Conservation (phyloP, 2,113 vertebrate species). For the Anas platyrhynchos region DNA sequence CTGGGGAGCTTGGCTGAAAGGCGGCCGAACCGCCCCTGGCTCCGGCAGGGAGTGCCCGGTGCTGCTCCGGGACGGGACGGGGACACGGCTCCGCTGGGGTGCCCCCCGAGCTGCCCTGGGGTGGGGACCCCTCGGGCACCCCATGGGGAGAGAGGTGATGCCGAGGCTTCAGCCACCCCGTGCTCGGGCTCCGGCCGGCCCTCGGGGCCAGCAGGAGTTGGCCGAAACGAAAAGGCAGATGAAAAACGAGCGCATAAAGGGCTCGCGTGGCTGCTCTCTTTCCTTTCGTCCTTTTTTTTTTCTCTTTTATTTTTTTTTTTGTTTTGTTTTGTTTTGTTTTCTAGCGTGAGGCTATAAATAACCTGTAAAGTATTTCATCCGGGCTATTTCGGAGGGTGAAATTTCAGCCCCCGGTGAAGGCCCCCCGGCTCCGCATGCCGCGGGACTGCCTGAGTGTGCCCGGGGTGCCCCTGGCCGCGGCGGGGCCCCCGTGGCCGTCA, state of each 20-base stretch:
- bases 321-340: background rate
- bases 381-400: background rate
- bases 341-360: conserved; percentile 33
- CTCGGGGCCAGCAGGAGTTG: background rate
- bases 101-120: background rate
- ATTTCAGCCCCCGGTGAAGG: background rate
- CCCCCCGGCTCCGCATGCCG: background rate
- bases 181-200: background rate
- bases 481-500: rapidly evolving
- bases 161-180: background rate
- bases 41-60: background rate
- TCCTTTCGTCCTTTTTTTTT: too few species aligned
- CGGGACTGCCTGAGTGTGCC: background rate
- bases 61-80: background rate
- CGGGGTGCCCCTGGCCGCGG: background rate
- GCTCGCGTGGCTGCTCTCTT: background rate
- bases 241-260: conserved; percentile 10
- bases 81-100: background rate
- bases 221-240: background rate
- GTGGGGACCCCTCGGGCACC: background rate
- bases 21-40: background rate
- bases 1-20: background rate
- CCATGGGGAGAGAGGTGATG: background rate
- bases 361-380: conserved; percentile 10
- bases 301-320: background rate